phyloP scores from a whole-genome alignment of 2,113 vertebrate genomes.

The Progne subis region DNA sequence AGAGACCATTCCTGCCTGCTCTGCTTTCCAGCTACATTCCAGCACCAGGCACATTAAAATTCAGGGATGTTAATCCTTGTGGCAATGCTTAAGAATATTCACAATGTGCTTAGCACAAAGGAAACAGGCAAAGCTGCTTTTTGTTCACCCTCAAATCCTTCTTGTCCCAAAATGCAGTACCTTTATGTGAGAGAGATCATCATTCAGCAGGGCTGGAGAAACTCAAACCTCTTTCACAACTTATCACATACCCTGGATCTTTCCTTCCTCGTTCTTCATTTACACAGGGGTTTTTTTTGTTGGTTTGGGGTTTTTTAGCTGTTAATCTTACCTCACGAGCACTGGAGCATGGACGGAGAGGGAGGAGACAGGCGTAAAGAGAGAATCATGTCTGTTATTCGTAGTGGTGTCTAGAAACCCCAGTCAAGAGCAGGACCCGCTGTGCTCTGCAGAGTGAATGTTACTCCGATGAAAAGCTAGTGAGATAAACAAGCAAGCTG shows the following conservation, averaged over 20 bases:
- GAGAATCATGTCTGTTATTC: neutral
- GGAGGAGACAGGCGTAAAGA: neutral
- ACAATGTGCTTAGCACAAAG: conserved; percentile 53
- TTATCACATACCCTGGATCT: neutral
- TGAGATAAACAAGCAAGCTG: neutral
- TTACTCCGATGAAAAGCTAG: neutral
- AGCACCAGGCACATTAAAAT: conserved; percentile 55
- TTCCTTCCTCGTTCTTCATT: neutral
- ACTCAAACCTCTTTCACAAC: neutral
- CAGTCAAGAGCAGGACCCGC: neutral
- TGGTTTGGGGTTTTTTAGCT: neutral
- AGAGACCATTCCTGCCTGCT: conserved; percentile 2
- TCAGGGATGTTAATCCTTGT: conserved; percentile 65
- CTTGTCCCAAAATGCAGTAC: neutral
- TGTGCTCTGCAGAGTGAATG: neutral
- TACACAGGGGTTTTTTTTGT: neutral
- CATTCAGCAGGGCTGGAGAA: neutral
- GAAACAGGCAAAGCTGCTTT: conserved; percentile 48
- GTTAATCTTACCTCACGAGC: conserved; percentile 41
- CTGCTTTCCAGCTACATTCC: conserved; percentile 35
- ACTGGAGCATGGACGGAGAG: neutral
- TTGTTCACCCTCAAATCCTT: conserved; percentile 11
- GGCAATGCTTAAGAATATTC: conserved; percentile 58
- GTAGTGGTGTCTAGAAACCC: neutral
- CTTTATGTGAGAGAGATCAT: neutral